Percentiles rank a stretch among this genome's conserved stretches.
Evolutionary conservation across 2,113 vertebrate genomes (phyloP).

Genomic region (Balaeniceps rex): DNA sequence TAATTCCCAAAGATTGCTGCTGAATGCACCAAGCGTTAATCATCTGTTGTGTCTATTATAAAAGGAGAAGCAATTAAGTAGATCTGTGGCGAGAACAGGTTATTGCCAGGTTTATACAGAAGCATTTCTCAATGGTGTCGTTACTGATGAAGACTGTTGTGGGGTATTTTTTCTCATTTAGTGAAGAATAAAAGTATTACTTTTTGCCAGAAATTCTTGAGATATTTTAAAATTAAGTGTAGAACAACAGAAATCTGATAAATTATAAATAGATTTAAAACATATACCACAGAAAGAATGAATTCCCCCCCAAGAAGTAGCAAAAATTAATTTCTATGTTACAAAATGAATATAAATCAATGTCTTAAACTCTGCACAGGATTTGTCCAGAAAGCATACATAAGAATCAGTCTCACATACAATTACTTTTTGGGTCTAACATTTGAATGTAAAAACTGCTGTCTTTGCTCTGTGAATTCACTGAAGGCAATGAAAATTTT

Average conservation of each 20-base stretch:
- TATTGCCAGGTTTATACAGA: conserved; percentile 45
- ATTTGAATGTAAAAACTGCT: not conserved
- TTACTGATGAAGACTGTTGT: not conserved
- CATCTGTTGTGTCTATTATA: conserved; percentile 61
- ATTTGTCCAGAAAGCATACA: not conserved
- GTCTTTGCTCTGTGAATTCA: not conserved
- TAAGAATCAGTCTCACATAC: not conserved
- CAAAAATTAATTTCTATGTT: not conserved
- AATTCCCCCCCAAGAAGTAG: not conserved
- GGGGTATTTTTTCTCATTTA: not conserved
- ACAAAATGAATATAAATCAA: not conserved
- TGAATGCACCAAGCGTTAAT: conserved; percentile 63
- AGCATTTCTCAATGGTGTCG: conserved; percentile 18
- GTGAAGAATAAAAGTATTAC: not conserved
- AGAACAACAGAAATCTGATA: not conserved
- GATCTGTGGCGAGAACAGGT: conserved; percentile 27
- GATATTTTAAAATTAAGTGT: not conserved
- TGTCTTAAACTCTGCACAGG: not conserved
- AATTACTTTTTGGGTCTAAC: not conserved
- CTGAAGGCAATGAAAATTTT: not conserved
- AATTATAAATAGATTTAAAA: not conserved
- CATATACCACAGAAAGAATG: not conserved
- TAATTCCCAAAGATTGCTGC: conserved; percentile 65
- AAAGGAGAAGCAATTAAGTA: conserved; percentile 68
- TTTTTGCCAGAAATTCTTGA: not conserved